These are phyloP conservation scores for Oplegnathus fasciatus DNA, from an alignment of 2,113 vertebrate species.

Conservation along the genomic window DNA sequence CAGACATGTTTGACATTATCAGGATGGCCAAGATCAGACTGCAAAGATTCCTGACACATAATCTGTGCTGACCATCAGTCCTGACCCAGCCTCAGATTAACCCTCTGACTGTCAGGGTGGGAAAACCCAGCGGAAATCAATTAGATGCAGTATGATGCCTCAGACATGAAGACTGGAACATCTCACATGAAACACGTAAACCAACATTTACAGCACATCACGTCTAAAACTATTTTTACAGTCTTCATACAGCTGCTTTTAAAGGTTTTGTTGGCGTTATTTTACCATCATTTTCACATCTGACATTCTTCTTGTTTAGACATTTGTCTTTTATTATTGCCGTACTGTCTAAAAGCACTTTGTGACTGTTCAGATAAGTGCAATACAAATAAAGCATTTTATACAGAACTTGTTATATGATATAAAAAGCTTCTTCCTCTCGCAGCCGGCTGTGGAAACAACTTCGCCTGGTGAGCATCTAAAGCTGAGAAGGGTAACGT, in stretches of 20 bases:
- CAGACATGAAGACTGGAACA: neutral
- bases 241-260: neutral
- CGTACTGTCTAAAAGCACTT: neutral
- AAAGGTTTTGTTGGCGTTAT: neutral
- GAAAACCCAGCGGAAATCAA: constrained; percentile 11
- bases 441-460: constrained; percentile 10
- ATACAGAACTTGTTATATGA: constrained; percentile 1
- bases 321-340: constrained; percentile 17
- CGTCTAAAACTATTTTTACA: neutral
- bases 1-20: neutral
- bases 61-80: neutral
- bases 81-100: neutral
- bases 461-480: neutral
- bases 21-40: neutral
- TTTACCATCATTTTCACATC: neutral
- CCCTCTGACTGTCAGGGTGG: neutral
- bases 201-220: neutral
- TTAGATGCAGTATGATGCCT: neutral
- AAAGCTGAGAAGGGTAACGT: neutral
- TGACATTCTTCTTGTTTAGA: neutral
- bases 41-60: neutral
- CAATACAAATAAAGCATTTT: constrained; percentile 3
- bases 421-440: constrained; percentile 31
- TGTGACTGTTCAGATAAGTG: constrained; percentile 17
- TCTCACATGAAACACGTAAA: neutral